A percentile compares a stretch with the other conserved stretches of the same genome.
Evolutionary conservation across 2,113 vertebrate species (phyloP).

Genomic region (Okapia johnstoni): DNA sequence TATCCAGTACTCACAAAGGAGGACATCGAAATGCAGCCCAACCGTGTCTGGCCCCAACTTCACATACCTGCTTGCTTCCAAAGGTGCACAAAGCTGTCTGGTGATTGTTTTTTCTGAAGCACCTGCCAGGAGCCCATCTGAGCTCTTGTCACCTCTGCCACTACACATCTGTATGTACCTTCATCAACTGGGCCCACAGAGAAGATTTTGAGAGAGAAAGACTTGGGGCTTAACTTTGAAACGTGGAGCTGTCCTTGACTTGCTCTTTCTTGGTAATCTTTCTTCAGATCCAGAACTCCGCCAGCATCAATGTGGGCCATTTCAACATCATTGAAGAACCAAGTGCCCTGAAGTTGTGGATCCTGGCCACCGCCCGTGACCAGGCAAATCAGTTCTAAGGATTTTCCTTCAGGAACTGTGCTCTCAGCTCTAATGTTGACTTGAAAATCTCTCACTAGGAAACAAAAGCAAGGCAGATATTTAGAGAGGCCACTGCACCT

Average conservation of each 20-base stretch:
- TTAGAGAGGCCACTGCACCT: not conserved
- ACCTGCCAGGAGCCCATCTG: conserved; percentile 29
- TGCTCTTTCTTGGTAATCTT: conserved; percentile 68
- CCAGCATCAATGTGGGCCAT: conserved; percentile 79
- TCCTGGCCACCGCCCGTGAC: conserved; percentile 65
- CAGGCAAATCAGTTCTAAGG: conserved; percentile 79
- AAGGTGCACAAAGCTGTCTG: conserved; percentile 14
- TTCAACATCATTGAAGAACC: conserved; percentile 74
- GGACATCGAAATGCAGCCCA: not conserved
- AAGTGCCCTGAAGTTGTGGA: conserved; percentile 80
- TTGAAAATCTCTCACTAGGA: conserved; percentile 73
- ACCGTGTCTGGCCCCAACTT: not conserved
- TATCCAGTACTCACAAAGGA: not conserved
- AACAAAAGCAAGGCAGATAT: conserved; percentile 38
- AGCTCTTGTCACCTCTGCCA: conserved; percentile 74
- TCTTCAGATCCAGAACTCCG: conserved; percentile 76
- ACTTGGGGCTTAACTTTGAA: conserved; percentile 67
- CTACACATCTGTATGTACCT: conserved; percentile 83
- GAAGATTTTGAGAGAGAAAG: conserved; percentile 81
- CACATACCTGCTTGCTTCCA: conserved; percentile 71
- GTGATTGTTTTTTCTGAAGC: conserved; percentile 53
- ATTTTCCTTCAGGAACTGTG: conserved; percentile 77
- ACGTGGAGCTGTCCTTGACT: conserved; percentile 79
- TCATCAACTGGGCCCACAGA: conserved; percentile 78
- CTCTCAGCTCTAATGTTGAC: conserved; percentile 67